Evolutionary conservation across 2,888 invertebrate species (phyloP).

Genomic region (Apotomis turbidana): DNA sequence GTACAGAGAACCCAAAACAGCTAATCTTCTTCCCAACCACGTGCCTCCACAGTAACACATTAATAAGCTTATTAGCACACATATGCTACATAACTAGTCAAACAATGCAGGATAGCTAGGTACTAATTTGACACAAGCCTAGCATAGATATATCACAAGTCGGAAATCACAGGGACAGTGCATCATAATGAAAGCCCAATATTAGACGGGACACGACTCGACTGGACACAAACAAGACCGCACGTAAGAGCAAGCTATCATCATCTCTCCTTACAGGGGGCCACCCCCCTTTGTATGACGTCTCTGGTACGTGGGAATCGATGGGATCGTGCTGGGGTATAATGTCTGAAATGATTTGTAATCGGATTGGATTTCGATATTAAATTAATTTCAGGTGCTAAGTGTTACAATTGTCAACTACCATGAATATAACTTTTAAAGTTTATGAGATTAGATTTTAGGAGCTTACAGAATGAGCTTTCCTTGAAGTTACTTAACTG

Average conservation of each 20-base stretch:
- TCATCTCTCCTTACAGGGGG: conserved; percentile 59
- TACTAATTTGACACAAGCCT: conserved; percentile 41
- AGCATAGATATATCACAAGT: conserved; percentile 54
- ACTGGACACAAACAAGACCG: conserved; percentile 77
- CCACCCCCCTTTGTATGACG: conserved; percentile 47
- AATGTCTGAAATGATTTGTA: conserved; percentile 21
- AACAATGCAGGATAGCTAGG: conserved; percentile 28
- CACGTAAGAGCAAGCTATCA: conserved; percentile 63
- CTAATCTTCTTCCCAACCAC: conserved; percentile 2
- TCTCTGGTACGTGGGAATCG: conserved; percentile 50
- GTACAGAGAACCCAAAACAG: neutral
- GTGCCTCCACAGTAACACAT: conserved; percentile 12
- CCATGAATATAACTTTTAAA: too few species aligned
- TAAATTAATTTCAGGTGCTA: neutral
- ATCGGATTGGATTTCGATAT: conserved; percentile 9
- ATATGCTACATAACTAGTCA: conserved; percentile 17
- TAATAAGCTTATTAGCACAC: conserved; percentile 28
- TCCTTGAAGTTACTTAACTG: too few species aligned
- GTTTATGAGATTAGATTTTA: too few species aligned
- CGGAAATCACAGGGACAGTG: conserved; percentile 57
- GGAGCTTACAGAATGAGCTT: too few species aligned
- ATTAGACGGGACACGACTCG: conserved; percentile 63
- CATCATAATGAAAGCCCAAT: conserved; percentile 71
- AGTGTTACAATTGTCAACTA: neutral
- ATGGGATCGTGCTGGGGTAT: conserved; percentile 42